Conservation (phyloP, 2,797 vertebrate genomes). For the Chelonia mydas region DNA sequence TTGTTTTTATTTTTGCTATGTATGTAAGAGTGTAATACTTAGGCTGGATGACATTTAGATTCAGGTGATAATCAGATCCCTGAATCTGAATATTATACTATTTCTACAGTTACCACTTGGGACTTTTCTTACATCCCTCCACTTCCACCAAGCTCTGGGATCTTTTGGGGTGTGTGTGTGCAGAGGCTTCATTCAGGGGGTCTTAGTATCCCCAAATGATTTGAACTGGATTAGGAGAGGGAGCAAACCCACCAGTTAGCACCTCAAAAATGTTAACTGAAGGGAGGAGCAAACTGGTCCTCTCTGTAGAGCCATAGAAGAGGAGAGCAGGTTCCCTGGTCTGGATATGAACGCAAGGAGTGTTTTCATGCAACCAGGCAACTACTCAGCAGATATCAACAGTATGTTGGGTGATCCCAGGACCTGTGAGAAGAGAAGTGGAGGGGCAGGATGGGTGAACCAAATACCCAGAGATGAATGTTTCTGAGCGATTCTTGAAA, state of each 20-base stretch:
- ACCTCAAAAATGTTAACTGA: neutral
- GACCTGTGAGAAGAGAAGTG: neutral
- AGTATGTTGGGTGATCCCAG: neutral
- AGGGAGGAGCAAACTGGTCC: neutral
- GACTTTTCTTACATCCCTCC: neutral
- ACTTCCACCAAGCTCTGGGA: neutral
- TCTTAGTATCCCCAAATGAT: neutral
- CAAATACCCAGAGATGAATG: neutral
- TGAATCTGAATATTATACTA: neutral
- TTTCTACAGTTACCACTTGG: neutral
- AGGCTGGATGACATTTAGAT: neutral
- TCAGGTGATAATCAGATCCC: neutral
- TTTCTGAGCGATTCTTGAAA: neutral
- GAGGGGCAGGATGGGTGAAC: neutral
- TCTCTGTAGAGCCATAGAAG: neutral
- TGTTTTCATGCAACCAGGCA: neutral
- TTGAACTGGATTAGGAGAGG: neutral
- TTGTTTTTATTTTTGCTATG: neutral
- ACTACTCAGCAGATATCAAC: neutral
- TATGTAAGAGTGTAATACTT: neutral
- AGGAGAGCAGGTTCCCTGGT: neutral
- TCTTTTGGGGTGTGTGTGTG: neutral
- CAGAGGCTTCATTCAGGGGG: neutral
- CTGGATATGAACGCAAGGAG: neutral
- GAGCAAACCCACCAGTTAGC: neutral